Percentiles rank a stretch among this genome's conserved stretches.
These are phyloP conservation scores for Chaenodraco wilsoni DNA, from an alignment of 2,797 vertebrate genomes.

Conservation along the genomic window DNA sequence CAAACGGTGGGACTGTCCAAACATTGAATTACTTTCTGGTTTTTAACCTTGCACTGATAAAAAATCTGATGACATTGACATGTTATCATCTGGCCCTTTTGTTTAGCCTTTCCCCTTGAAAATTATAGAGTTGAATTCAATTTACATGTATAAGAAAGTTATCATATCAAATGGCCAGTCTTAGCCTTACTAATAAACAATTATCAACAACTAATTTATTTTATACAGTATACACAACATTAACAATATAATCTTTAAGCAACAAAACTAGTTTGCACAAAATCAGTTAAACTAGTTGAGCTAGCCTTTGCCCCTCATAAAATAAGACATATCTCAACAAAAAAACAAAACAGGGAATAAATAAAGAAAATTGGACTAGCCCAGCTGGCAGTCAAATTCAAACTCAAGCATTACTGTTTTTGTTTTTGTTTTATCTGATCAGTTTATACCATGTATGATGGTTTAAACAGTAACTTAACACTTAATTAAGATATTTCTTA, in stretches of 20 bases:
- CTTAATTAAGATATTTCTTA: too few relatives aligned
- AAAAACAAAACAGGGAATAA: neutral
- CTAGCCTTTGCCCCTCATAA: neutral
- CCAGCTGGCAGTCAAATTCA: neutral
- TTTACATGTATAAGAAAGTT: neutral
- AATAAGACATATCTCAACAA: neutral
- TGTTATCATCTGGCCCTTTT: neutral
- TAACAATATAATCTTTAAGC: neutral
- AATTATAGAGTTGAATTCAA: neutral
- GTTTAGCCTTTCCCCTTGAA: neutral
- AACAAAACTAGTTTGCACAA: neutral
- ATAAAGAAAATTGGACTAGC: neutral
- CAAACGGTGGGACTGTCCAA: slow-evolving; percentile 78
- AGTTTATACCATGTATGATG: neutral
- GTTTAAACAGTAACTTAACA: neutral
- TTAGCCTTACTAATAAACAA: neutral
- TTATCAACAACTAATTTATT: neutral
- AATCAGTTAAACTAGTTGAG: neutral
- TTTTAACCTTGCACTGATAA: neutral
- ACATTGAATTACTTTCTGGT: neutral
- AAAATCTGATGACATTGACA: neutral
- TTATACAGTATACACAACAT: neutral
- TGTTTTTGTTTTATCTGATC: neutral
- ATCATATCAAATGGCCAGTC: neutral
- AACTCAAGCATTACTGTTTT: neutral